Percentiles rank a stretch among this genome's conserved stretches.
These are phyloP conservation scores for Hippolais icterina DNA, from an alignment of 2,113 vertebrate genomes.

Conservation along the genomic window DNA sequence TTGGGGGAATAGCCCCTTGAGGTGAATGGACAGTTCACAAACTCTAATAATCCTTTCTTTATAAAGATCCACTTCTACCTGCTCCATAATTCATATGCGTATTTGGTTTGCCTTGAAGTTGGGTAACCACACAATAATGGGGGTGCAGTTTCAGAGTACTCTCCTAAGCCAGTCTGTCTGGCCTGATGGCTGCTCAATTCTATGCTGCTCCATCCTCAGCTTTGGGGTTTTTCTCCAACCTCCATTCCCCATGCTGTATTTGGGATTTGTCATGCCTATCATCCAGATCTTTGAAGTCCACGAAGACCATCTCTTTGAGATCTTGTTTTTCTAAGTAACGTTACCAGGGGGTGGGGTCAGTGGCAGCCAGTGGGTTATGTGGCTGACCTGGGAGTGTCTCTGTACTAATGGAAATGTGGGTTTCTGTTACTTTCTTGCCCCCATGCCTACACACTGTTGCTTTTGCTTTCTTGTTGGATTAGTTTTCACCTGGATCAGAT, in stretches of 20 bases:
- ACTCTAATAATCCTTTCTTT: neutral
- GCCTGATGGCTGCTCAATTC: neutral
- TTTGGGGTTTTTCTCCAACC: neutral
- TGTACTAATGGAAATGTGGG: neutral
- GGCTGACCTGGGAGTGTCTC: neutral
- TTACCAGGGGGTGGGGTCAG: neutral
- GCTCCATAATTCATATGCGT: neutral
- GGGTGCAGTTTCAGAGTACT: neutral
- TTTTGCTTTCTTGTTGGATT: neutral
- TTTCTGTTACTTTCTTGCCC: neutral
- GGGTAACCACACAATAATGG: neutral
- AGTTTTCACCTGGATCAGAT: neutral
- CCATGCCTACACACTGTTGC: neutral
- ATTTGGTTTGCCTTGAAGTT: slow-evolving; percentile 37
- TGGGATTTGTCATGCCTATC: neutral
- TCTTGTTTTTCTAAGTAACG: neutral
- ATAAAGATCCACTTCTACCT: slow-evolving; percentile 11
- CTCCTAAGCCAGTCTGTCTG: neutral
- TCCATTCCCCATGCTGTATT: neutral
- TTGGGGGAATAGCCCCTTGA: neutral
- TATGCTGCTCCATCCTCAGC: neutral
- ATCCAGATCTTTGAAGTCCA: neutral
- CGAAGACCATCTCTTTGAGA: neutral
- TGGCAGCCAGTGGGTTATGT: neutral
- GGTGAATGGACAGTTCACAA: neutral